Conservation (phyloP, 2,113 vertebrate species). For the Larimichthys polyactis region DNA sequence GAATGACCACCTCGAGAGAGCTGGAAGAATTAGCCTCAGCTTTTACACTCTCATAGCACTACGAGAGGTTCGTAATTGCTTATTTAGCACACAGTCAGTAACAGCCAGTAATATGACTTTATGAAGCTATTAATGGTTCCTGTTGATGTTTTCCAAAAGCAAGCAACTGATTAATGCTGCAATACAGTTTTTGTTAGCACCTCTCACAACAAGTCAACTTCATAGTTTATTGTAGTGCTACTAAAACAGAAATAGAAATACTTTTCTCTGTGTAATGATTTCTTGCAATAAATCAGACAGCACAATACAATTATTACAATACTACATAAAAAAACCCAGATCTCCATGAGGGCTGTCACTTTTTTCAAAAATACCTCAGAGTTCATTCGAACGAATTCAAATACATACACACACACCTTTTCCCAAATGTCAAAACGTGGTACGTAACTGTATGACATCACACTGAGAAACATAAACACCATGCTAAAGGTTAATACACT, state of each 20-base stretch:
- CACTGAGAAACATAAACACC: too few species aligned
- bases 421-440: too few species aligned
- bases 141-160: background rate
- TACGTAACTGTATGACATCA: too few species aligned
- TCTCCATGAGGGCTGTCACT: background rate
- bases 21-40: constrained; percentile 39
- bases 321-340: background rate
- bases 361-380: too few species aligned
- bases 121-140: constrained; percentile 16
- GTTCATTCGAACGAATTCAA: too few species aligned
- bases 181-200: background rate
- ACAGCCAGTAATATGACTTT: constrained; percentile 4
- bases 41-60: constrained; percentile 36
- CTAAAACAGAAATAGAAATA: background rate
- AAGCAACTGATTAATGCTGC: background rate
- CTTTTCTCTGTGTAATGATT: background rate
- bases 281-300: background rate
- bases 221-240: background rate
- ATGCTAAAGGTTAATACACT: too few species aligned
- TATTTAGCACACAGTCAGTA: constrained; percentile 9
- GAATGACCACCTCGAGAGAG: constrained; percentile 42
- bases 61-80: constrained; percentile 33
- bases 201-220: background rate
- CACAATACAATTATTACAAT: background rate
- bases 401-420: too few species aligned